A percentile compares a stretch with the other conserved stretches of the same genome.
Conservation (phyloP, 2,888 invertebrate genomes). For the Acronicta aceris region DNA sequence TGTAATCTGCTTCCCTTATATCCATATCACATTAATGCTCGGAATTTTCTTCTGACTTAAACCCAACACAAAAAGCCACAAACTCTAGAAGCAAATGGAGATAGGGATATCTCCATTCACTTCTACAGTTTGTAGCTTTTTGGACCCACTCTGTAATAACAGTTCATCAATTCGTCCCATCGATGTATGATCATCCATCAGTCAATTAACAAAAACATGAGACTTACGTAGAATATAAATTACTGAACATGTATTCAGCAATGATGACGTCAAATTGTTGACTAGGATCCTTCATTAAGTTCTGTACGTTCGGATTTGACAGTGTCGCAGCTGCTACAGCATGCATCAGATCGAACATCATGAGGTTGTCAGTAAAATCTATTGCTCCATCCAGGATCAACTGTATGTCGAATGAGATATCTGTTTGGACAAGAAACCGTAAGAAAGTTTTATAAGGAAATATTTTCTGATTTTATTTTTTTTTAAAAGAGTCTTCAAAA, state of each 20-base stretch:
- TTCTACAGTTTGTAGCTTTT: no score
- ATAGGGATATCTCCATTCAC: no score
- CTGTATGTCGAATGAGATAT: conserved; percentile 52
- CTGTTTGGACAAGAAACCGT: conserved; percentile 36
- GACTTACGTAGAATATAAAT: conserved; percentile 66
- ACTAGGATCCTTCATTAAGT: conserved; percentile 61
- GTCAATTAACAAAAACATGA: neutral
- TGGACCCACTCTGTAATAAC: no score
- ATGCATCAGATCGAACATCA: conserved; percentile 40
- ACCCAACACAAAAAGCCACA: no score
- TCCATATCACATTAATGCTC: no score
- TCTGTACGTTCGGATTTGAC: conserved; percentile 55
- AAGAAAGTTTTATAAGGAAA: neutral
- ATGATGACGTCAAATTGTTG: conserved; percentile 69
- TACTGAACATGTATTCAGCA: conserved; percentile 71
- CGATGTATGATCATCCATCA: no score
- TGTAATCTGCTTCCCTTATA: no score
- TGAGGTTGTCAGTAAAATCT: conserved; percentile 21
- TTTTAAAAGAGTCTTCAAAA: no score
- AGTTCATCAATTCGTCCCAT: no score
- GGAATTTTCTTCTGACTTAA: no score
- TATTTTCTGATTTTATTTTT: no score
- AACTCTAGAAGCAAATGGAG: no score
- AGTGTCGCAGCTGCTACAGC: conserved; percentile 47
- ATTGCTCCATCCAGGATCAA: conserved; percentile 56